Evolutionary conservation across 1,140 invertebrate genomes (phyloP).

Genomic region (Condylostylus longicornis): DNA sequence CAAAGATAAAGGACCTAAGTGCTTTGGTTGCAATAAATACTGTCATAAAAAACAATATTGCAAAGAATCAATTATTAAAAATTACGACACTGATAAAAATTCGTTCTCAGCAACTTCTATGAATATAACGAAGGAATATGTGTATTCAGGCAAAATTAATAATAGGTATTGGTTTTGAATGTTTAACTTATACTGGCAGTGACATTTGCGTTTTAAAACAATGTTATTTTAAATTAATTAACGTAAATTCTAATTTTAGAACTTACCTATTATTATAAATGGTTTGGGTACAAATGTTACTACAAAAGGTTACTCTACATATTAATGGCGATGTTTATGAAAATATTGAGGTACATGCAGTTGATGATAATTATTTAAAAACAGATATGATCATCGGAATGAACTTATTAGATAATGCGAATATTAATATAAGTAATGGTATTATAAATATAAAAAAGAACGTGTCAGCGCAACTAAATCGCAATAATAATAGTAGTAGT

Average conservation of each 20-base stretch:
- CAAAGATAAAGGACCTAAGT: slow-evolving; percentile 12
- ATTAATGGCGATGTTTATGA: neutral
- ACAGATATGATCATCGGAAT: neutral
- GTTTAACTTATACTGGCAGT: neutral
- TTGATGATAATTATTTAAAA: neutral
- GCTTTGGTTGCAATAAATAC: slow-evolving; percentile 14
- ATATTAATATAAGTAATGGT: neutral
- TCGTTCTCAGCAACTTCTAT: no score
- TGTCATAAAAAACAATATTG: slow-evolving; percentile 4
- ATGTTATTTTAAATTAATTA: neutral
- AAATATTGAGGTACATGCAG: neutral
- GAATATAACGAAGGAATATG: no score
- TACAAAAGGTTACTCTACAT: neutral
- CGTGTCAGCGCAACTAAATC: no score
- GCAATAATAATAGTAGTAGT: no score
- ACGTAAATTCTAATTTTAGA: neutral
- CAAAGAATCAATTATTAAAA: neutral
- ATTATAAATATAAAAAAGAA: neutral
- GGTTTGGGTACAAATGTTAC: neutral
- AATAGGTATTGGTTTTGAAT: neutral
- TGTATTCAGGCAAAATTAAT: neutral
- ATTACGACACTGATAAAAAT: neutral
- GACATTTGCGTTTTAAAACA: neutral
- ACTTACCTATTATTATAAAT: neutral
- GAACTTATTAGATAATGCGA: neutral